Evolutionary conservation across 1,140 invertebrate species (phyloP), one percentile per base, ranked within the genome.

Genomic region (Pogonomyrmex barbatus): DNA sequence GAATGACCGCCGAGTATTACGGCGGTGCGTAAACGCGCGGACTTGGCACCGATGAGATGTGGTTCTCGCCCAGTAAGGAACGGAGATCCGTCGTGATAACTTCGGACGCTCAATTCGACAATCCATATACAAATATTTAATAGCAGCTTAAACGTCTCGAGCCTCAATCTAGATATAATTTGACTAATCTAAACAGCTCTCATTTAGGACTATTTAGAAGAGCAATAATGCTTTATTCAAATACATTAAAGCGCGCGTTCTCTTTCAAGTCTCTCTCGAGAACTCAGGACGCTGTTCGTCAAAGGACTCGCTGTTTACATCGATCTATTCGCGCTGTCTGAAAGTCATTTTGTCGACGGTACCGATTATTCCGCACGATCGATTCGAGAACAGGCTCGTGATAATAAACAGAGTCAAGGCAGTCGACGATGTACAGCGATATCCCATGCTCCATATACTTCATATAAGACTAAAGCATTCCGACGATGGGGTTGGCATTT

Each of bases 341-440:
- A 50, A 6, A 6, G 73, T 73, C 12, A 12, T 36, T 33, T 45
- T 17, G 39, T 47, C 68, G 30, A 30, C 10, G 47, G 4, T 50
- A 50, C 4, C 33, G 30, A 82, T 82, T 60, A 60, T 75, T 83
- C 30, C 42, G 54, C 54, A 50, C 42, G 42, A 60, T 47, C 68
- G 68, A 83, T 75, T 83, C 42, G 54, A 3, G n/a, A 39, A 42
- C 62, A 10, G 6, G 33, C 42, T 24, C 30, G 67, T 36, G 14
- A 60, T 73, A 73, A 73, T 73, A 47, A 82, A 82, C 42, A 6
- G 17, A 45, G 52, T 45, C 65, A 70, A 81, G 50, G 52, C 4
- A 36, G 36, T n/a, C 24, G 17, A 39, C 45, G 6, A 17, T 58
- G 10, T 58, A 39, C 24, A 30, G 14, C 33, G 45, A 63, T 65